phyloP scores from a whole-genome alignment of 1,140 invertebrate genomes.

The Diploscapter pachys region DNA sequence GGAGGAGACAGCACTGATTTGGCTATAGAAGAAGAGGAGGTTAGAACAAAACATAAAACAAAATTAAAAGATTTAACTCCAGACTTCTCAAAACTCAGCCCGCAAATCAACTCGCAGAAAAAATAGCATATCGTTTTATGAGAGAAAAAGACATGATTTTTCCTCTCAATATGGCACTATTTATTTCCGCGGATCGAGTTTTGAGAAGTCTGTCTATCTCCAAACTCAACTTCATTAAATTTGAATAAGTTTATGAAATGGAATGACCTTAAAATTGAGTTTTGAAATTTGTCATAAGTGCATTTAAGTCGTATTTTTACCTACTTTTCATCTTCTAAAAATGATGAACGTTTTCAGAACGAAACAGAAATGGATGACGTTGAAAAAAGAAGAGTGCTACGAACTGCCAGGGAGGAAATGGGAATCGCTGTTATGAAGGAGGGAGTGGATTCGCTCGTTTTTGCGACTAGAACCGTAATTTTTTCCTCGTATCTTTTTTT shows the following conservation, averaged over 20 bases:
- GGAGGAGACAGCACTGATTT: too few relatives aligned
- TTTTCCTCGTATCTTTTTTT: neutral
- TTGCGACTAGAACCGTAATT: slow-evolving; percentile 1
- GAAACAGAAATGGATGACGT: neutral
- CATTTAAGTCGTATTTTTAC: neutral
- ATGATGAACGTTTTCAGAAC: neutral
- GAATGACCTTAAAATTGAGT: neutral
- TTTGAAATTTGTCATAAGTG: neutral
- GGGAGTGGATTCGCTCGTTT: slow-evolving; percentile 4
- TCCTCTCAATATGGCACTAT: slow-evolving; percentile 15
- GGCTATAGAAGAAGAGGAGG: too few relatives aligned
- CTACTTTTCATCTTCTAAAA: neutral
- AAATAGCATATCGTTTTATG: too few relatives aligned
- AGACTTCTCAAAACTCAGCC: too few relatives aligned
- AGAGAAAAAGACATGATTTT: neutral
- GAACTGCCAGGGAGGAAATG: slow-evolving; percentile 4
- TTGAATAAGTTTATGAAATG: neutral
- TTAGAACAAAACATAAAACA: too few relatives aligned
- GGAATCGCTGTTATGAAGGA: neutral
- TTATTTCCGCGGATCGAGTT: neutral
- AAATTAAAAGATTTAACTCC: too few relatives aligned
- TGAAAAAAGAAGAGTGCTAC: neutral
- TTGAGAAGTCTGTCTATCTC: too few relatives aligned
- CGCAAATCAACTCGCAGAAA: too few relatives aligned
- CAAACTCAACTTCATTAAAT: too few relatives aligned